Evolutionary conservation across 1,140 invertebrate species (phyloP).

Genomic region (Sycophila sp.): DNA sequence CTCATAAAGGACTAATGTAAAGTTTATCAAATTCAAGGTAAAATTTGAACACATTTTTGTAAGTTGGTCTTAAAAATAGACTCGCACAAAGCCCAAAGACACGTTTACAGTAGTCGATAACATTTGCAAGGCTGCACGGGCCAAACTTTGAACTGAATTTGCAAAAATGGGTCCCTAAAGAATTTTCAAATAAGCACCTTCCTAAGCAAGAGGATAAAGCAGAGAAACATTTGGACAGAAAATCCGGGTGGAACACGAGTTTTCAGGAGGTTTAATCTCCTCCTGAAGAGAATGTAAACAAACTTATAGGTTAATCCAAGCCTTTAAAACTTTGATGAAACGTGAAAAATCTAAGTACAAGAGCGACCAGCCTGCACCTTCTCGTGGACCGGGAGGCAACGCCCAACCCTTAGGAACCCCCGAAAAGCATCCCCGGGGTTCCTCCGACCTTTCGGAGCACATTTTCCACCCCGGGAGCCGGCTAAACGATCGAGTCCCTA

Average conservation of each 20-base stretch:
- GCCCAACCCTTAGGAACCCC: slow-evolving; percentile 49
- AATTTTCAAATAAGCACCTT: slow-evolving; percentile 67
- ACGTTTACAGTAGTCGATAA: background rate
- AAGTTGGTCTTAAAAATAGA: background rate
- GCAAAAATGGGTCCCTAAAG: slow-evolving; percentile 77
- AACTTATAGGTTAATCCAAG: slow-evolving; percentile 64
- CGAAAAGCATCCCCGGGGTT: slow-evolving; percentile 34
- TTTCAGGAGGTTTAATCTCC: slow-evolving; percentile 70
- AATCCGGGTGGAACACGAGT: slow-evolving; percentile 67
- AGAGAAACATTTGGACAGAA: slow-evolving; percentile 61
- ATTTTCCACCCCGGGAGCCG: slow-evolving; percentile 34
- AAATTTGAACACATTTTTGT: slow-evolving; percentile 1
- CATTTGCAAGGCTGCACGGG: slow-evolving; percentile 31
- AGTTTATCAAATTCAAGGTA: background rate
- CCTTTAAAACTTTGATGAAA: slow-evolving; percentile 48
- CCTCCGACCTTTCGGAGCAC: slow-evolving; percentile 45
- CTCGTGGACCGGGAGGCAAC: slow-evolving; percentile 45
- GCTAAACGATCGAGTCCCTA: slow-evolving; percentile 49
- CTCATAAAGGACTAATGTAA: background rate
- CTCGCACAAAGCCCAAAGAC: background rate
- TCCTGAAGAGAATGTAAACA: slow-evolving; percentile 71
- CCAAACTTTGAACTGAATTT: slow-evolving; percentile 74
- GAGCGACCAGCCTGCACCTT: slow-evolving; percentile 42
- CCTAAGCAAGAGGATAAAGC: slow-evolving; percentile 59
- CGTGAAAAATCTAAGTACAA: slow-evolving; percentile 46